These are phyloP conservation scores for Lymantria monacha DNA, from an alignment of 2,888 invertebrate genomes.

Conservation along the genomic window DNA sequence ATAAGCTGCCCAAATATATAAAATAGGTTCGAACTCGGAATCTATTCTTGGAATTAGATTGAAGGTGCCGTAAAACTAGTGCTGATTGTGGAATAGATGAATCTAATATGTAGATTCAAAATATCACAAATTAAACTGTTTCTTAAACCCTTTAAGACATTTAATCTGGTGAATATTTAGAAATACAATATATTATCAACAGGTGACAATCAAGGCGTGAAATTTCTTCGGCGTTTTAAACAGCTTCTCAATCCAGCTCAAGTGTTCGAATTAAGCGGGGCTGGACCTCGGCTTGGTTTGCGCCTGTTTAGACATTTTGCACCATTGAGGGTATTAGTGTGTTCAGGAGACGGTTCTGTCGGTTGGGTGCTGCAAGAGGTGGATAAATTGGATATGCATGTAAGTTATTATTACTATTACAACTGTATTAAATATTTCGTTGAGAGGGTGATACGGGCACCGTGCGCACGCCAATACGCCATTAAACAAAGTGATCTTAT, in stretches of 20 bases:
- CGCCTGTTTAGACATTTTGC: conserved; percentile 96
- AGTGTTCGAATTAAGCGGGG: conserved; percentile 97
- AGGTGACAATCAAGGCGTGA: conserved; percentile 98
- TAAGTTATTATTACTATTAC: conserved; percentile 74
- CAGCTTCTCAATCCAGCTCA: conserved; percentile 98
- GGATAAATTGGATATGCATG: conserved; percentile 96
- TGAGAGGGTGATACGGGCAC: too few relatives aligned
- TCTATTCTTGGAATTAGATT: too few relatives aligned
- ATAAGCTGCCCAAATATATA: too few relatives aligned
- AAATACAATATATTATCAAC: background rate
- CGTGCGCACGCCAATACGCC: too few relatives aligned
- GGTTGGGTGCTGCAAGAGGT: conserved; percentile 99
- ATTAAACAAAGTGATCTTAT: too few relatives aligned
- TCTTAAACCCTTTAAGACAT: too few relatives aligned
- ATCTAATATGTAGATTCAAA: too few relatives aligned
- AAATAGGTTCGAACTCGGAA: too few relatives aligned
- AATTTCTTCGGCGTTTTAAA: conserved; percentile 96
- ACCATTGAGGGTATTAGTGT: conserved; percentile 96
- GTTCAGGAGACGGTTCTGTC: conserved; percentile 98
- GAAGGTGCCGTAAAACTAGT: too few relatives aligned
- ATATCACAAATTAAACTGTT: too few relatives aligned
- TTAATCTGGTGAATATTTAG: too few relatives aligned
- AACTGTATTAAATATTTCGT: background rate
- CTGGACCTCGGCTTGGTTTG: conserved; percentile 91
- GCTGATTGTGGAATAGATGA: too few relatives aligned